Base-by-base conservation (phyloP, 2,113 vertebrate genomes). In the Xenopus borealis region DNA sequence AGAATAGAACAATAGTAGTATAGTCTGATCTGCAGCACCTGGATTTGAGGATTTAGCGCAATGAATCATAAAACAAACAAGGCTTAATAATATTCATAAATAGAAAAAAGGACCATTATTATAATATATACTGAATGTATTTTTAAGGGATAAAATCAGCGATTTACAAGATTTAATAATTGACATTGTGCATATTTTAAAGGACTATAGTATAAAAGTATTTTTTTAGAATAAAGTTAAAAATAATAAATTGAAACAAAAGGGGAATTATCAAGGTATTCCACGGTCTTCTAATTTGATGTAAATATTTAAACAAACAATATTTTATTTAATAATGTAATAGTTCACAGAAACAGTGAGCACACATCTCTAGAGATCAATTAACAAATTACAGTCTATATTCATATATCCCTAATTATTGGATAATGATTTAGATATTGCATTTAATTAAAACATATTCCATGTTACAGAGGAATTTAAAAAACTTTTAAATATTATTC, bases 261-360 rank as follows among this genome's bases (percentile, higher is more conserved):
- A 61, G 61, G 11, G 59, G 59, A 61, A 58, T 47, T 14, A 59
- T 50, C 44, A 14, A 62, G 23, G 40, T 40, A 68, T 75, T 75
- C 45, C 66, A 59, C 57, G 23, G 18, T 33, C 11, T 20, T 69
- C 57, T 75, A 69, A 68, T 75, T 75, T 69, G 62, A 30, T 52
- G 73, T 53, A 75, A 69, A 75, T 75, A 62, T 75, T 53, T 62
- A 69, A 75, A 12, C 52, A 40, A 62, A 62, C 55, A 62, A 62
- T 67, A 68, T 67, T 68, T 68, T 53, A 75, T 69, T 75, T 50
- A 62, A 62, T 59, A 75, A 58, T 66, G 44, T 66, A 74, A 59
- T 59, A 59, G 33, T 66, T 66, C 46, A 45, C 3, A 69, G 17
- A 27, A 75, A 61, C 57, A 62, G 4, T 33, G 13, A 69, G 68